Percentiles rank a stretch among this genome's conserved stretches.
phyloP scores from a whole-genome alignment of 2,113 vertebrate genomes.

The Cisticola juncidis region DNA sequence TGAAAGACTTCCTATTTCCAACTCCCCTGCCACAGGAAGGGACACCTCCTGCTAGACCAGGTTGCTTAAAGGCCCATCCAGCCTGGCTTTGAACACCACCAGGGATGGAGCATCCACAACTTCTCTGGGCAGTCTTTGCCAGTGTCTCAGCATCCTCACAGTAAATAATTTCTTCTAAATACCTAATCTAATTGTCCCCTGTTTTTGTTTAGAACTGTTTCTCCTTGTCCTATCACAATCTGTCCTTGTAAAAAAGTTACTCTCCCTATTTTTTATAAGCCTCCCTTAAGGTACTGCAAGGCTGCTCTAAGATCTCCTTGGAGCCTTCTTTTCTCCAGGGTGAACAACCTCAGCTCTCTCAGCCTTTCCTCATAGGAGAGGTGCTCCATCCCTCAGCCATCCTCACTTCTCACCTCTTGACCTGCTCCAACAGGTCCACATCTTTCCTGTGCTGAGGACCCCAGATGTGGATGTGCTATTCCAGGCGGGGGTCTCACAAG shows the following conservation, averaged over 20 bases:
- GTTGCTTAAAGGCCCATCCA: neutral
- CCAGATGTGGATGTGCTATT: neutral
- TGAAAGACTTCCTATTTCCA: neutral
- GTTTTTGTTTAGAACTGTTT: neutral
- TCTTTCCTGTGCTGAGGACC: neutral
- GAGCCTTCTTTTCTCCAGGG: neutral
- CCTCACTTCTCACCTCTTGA: accelerated
- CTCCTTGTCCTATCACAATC: neutral
- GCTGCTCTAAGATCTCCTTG: neutral
- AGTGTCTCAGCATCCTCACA: neutral
- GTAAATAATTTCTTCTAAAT: neutral
- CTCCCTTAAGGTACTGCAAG: neutral
- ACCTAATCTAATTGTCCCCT: neutral
- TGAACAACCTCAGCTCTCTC: neutral
- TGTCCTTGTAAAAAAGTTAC: neutral
- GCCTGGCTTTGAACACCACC: neutral
- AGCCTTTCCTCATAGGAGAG: neutral
- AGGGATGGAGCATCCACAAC: neutral
- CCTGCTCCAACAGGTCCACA: neutral
- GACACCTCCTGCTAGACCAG: neutral
- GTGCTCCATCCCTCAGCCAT: neutral
- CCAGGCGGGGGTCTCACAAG: neutral
- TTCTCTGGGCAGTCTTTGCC: neutral
- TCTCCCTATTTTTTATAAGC: neutral
- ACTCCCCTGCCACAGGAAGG: neutral